Evolutionary conservation across 2,113 vertebrate species (phyloP), one percentile per base, ranked within the genome.

Genomic region (Strix uralensis): DNA sequence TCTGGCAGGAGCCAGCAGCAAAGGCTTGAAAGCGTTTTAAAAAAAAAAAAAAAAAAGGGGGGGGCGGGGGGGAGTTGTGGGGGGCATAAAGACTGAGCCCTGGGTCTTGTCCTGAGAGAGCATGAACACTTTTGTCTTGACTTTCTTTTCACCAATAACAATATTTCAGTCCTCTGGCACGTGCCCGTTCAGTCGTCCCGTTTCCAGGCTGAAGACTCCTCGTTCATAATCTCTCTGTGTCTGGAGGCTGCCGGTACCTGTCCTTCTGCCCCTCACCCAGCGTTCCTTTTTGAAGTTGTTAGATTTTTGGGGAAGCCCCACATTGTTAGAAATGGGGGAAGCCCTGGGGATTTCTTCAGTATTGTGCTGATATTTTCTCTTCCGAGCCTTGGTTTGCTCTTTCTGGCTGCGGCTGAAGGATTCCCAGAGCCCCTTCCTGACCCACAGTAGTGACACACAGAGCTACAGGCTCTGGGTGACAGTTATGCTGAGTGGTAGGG

Each of bases 161-260:
- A 46, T 49, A 26, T 85, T 62, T 3, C 70, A 93, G 79, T 51
- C 88, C 57, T 59, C 54, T 46, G 83, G 71, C 55, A 42, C 9
- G 1, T 42, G 40, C 74, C 80, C 30, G 1, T 11, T 78, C 78
- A 49, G 42, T 9, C 16, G 2, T 80, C 67, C 88, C 7, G 3
- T 88, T 69, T 62, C 79, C 86, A 92, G 96, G 84, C 91, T 51
- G 89, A 81, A 92, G 81, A 78, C 57, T 92, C 73, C 89, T 89
- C 22, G 11, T 95, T 84, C 8, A 3, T 93, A 86, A 83, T 38
- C 38, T 61, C 84, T 92, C 73, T n/a, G 54, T 86, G 47, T 80
- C 80, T 27, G 59, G 86, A 96, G 94, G 86, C 77, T 92, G 86
- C 83, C 36, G 12, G 51, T 65, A 57, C 88, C 63, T 7, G 6